phyloP scores from a whole-genome alignment of 1,140 invertebrate genomes.

The Sipha flava region DNA sequence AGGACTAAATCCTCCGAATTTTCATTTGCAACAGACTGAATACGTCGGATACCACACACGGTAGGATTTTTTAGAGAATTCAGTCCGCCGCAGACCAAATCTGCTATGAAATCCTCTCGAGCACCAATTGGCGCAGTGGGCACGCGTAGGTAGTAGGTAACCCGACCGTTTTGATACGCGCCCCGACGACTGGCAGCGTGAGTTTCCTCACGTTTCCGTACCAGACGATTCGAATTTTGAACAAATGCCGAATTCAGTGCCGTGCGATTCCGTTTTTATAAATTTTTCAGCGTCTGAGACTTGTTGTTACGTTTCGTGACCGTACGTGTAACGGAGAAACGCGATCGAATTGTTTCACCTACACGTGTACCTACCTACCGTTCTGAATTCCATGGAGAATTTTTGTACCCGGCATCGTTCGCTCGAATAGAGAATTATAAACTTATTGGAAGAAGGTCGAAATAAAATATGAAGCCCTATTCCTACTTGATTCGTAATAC shows the following conservation, averaged over 20 bases:
- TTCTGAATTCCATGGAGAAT: neutral
- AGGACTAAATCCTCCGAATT: neutral
- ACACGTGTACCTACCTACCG: neutral
- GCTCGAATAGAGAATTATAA: neutral
- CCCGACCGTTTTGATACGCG: too few species aligned
- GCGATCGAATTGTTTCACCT: neutral
- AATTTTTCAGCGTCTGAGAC: neutral
- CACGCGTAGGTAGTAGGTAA: too few species aligned
- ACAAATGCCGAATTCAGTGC: neutral
- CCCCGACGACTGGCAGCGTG: too few species aligned
- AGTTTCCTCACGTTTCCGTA: too few species aligned
- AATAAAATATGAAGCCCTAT: too few species aligned
- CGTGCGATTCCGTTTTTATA: neutral
- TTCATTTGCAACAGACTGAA: neutral
- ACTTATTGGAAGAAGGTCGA: neutral
- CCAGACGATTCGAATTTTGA: too few species aligned
- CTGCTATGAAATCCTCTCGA: neutral
- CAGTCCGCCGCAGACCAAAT: neutral
- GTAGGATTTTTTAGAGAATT: neutral
- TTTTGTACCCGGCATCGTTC: neutral
- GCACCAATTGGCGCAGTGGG: too few species aligned
- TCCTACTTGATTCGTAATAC: too few species aligned
- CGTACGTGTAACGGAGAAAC: neutral
- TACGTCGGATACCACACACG: neutral
- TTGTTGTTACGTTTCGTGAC: neutral